These are phyloP conservation scores for Marronus borbonicus DNA, from an alignment of 2,888 invertebrate genomes.

Conservation along the genomic window DNA sequence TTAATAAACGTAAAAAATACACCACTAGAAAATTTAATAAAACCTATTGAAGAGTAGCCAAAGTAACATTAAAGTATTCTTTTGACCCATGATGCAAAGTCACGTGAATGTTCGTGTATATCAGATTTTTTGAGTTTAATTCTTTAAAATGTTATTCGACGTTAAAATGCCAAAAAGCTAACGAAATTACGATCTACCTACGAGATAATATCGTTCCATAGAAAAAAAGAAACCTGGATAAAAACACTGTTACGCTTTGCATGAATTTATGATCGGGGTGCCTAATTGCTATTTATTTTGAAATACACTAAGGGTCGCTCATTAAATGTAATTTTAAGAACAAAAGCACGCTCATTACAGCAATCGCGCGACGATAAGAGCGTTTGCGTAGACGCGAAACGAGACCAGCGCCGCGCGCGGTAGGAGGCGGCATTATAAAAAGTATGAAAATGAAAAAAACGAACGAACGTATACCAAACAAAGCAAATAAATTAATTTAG, in stretches of 20 bases:
- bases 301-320: slow-evolving; percentile 39
- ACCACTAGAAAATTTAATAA: too few species aligned
- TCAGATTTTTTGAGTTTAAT: too few species aligned
- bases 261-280: slow-evolving; percentile 23
- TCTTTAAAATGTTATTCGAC: too few species aligned
- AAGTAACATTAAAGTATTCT: neutral
- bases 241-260: slow-evolving; percentile 27
- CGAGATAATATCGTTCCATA: neutral
- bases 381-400: neutral
- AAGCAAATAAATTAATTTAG: slow-evolving; percentile 42
- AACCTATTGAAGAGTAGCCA: too few species aligned
- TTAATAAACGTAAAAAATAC: too few species aligned
- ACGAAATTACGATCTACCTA: too few species aligned
- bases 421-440: neutral
- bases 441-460: neutral
- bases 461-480: neutral
- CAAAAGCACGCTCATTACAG: slow-evolving; percentile 39
- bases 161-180: too few species aligned
- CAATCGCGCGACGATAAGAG: slow-evolving; percentile 38
- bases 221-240: slow-evolving; percentile 4
- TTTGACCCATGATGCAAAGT: neutral
- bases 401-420: neutral
- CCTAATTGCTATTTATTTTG: slow-evolving; percentile 46
- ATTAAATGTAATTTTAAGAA: slow-evolving; percentile 40
- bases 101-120: too few species aligned